Evolutionary conservation across 2,113 vertebrate species (phyloP).

Genomic region (Pagrus major): DNA sequence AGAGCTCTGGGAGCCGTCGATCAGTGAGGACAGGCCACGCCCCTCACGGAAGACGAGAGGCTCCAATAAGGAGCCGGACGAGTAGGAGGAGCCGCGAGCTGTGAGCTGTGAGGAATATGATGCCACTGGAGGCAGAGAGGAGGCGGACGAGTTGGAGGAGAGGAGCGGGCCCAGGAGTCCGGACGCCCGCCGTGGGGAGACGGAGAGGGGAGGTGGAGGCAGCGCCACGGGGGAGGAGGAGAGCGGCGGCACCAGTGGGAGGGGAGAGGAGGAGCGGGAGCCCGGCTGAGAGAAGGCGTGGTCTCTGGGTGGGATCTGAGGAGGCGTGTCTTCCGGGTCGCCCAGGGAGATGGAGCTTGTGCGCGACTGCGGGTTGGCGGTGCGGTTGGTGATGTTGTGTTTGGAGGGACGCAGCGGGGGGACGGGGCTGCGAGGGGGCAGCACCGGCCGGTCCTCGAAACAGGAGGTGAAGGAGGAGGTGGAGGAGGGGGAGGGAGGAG

Average conservation of each 20-base stretch:
- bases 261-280: slow-evolving; percentile 94
- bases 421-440: slow-evolving; percentile 92
- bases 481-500: slow-evolving; percentile 81
- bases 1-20: slow-evolving; percentile 80
- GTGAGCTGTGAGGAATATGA: slow-evolving; percentile 81
- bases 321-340: slow-evolving; percentile 86
- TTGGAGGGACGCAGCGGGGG: slow-evolving; percentile 88
- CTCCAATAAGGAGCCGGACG: slow-evolving; percentile 87
- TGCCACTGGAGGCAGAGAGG: slow-evolving; percentile 55
- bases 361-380: slow-evolving; percentile 59
- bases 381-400: slow-evolving; percentile 73
- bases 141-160: slow-evolving; percentile 74
- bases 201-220: slow-evolving; percentile 88
- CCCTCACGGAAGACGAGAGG: slow-evolving; percentile 86
- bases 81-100: slow-evolving; percentile 85
- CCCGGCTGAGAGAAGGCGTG: slow-evolving; percentile 90
- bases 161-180: slow-evolving; percentile 88
- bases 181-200: slow-evolving; percentile 77
- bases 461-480: slow-evolving; percentile 67
- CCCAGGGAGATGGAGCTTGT: slow-evolving; percentile 79
- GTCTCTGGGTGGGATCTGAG: slow-evolving; percentile 93
- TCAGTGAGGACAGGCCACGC: slow-evolving; percentile 66
- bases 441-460: slow-evolving; percentile 88
- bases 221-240: slow-evolving; percentile 82
- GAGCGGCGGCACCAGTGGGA: slow-evolving; percentile 66